These are phyloP conservation scores for Enteromius afrohamiltoni DNA, from an alignment of 2,797 vertebrate genomes.

Conservation along the genomic window DNA sequence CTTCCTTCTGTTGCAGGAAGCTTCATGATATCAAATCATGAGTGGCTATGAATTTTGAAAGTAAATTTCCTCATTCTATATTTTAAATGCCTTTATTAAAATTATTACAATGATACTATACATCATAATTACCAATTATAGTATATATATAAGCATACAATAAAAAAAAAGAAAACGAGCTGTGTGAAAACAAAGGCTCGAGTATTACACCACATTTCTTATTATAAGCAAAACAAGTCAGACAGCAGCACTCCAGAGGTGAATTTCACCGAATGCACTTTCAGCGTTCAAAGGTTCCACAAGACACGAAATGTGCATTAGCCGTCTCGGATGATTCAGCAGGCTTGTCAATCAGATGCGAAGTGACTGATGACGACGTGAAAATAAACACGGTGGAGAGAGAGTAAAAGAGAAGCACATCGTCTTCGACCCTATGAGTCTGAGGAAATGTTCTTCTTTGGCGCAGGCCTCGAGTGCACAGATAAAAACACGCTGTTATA, in stretches of 20 bases:
- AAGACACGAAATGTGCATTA: constrained; percentile 43
- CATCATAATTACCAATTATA: constrained; percentile 1
- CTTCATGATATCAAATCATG: not conserved
- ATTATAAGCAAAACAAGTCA: constrained; percentile 21
- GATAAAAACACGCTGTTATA: constrained; percentile 44
- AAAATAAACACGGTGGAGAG: constrained; percentile 25
- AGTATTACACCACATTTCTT: constrained; percentile 8
- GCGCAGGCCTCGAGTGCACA: not conserved
- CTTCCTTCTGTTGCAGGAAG: constrained; percentile 29
- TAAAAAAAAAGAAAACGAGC: not conserved
- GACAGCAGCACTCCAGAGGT: not conserved
- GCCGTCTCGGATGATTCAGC: constrained; percentile 39
- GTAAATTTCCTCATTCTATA: not conserved
- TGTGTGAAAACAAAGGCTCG: constrained; percentile 19
- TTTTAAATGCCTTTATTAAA: not conserved
- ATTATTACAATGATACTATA: not conserved
- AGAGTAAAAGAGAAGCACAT: not conserved
- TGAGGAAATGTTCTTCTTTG: constrained; percentile 10
- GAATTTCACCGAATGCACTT: not conserved
- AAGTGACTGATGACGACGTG: constrained; percentile 28
- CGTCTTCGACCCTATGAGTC: constrained; percentile 49
- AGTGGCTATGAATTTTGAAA: not conserved
- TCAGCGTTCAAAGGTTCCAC: not conserved
- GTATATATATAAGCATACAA: not conserved
- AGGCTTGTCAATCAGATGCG: constrained; percentile 35